Conservation (phyloP, 2,888 invertebrate genomes). For the Nomada hirtipes region DNA sequence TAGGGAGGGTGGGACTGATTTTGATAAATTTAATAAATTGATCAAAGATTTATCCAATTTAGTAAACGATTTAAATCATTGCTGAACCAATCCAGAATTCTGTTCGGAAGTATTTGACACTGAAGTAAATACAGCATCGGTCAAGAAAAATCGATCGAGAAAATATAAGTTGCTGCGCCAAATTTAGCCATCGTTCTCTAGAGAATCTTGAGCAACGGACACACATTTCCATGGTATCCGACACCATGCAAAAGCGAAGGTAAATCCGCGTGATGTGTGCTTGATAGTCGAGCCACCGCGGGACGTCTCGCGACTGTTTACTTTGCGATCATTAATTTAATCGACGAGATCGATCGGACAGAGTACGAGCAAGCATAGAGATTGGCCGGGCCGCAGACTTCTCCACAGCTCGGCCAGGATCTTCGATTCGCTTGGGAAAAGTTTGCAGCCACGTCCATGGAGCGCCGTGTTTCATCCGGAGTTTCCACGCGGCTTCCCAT, state of each 20-base stretch:
- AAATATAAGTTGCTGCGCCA: too few relatives aligned
- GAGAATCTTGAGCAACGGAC: too few relatives aligned
- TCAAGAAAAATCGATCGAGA: too few relatives aligned
- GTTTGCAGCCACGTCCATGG: conserved; percentile 30
- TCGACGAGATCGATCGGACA: background rate
- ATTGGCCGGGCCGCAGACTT: conserved; percentile 9
- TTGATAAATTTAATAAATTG: too few relatives aligned
- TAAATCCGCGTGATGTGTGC: background rate
- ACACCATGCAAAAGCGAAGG: background rate
- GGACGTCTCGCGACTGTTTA: conserved; percentile 6
- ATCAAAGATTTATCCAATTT: too few relatives aligned
- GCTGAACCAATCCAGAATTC: too few relatives aligned
- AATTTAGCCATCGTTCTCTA: too few relatives aligned
- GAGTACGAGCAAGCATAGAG: background rate
- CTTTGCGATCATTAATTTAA: conserved; percentile 16
- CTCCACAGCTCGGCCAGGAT: conserved; percentile 1
- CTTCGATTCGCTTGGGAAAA: conserved; percentile 29
- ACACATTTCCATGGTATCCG: too few relatives aligned
- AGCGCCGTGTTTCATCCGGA: conserved; percentile 17
- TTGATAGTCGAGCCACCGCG: background rate
- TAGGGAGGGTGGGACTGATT: too few relatives aligned
- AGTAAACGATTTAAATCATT: too few relatives aligned
- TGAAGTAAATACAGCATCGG: too few relatives aligned
- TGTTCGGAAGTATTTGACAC: too few relatives aligned
- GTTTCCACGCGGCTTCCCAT: conserved; percentile 44